Evolutionary conservation across 2,113 vertebrate species (phyloP).

Genomic region (Gymnocephalus cernua): DNA sequence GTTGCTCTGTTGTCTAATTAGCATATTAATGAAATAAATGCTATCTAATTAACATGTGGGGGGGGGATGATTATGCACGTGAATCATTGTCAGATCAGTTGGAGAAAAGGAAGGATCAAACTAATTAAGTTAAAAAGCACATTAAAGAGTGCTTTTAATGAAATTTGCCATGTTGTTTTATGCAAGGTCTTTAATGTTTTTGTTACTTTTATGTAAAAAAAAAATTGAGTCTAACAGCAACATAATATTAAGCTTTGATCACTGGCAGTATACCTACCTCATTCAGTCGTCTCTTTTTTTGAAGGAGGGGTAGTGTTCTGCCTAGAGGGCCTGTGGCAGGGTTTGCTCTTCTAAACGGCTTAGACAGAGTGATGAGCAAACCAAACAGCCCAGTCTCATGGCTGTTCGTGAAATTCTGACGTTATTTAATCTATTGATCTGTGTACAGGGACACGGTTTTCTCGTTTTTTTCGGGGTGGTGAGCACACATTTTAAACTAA

Average conservation of each 20-base stretch:
- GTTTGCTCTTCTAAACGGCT: slow-evolving; percentile 66
- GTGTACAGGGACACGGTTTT: too few relatives aligned
- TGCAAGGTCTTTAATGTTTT: neutral
- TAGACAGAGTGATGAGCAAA: slow-evolving; percentile 46
- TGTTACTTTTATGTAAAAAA: slow-evolving; percentile 2
- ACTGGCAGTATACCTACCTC: neutral
- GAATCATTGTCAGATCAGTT: slow-evolving; percentile 73
- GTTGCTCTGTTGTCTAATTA: slow-evolving; percentile 69
- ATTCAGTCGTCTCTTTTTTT: neutral
- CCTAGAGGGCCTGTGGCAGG: neutral
- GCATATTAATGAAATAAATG: slow-evolving; percentile 82
- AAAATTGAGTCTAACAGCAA: slow-evolving; percentile 10
- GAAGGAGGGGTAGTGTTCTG: slow-evolving; percentile 8
- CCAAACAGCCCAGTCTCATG: slow-evolving; percentile 12
- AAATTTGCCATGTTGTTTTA: slow-evolving; percentile 39
- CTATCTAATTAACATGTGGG: slow-evolving; percentile 81
- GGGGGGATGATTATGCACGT: slow-evolving; percentile 69
- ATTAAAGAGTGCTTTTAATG: slow-evolving; percentile 52
- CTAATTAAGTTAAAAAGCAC: slow-evolving; percentile 75
- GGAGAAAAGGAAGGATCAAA: slow-evolving; percentile 56
- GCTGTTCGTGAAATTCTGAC: too few relatives aligned
- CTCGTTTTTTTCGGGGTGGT: too few relatives aligned
- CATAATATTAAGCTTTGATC: slow-evolving; percentile 34
- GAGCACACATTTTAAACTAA: too few relatives aligned
- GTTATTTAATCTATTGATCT: too few relatives aligned